Conservation (phyloP, 2,113 vertebrate species). For the Mesocricetus auratus region DNA sequence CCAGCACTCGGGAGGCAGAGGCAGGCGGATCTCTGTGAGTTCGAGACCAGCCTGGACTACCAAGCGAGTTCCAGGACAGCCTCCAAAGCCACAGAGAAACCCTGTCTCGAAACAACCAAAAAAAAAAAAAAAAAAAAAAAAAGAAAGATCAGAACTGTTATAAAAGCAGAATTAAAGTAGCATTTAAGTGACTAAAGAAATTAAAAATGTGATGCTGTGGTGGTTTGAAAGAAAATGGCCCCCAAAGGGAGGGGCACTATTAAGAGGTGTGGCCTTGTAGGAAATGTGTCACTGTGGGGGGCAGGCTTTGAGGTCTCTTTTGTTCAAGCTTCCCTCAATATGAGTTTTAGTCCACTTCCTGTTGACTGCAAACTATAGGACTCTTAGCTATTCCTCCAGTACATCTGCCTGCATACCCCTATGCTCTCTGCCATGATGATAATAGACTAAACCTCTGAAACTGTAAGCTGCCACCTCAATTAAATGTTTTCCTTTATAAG, state of each 20-base stretch:
- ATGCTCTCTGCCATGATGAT: not conserved
- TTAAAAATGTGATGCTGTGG: not conserved
- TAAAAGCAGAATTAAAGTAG: slow-evolving; percentile 57
- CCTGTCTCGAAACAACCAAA: too few species aligned
- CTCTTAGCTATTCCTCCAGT: not conserved
- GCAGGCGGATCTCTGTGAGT: too few species aligned
- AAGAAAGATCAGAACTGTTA: slow-evolving; percentile 19
- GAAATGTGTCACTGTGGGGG: not conserved
- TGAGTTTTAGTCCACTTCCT: not conserved
- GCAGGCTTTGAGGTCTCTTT: not conserved
- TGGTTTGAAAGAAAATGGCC: not conserved
- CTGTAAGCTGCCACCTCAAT: not conserved
- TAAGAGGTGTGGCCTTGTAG: not conserved
- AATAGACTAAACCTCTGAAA: not conserved
- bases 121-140: too few species aligned
- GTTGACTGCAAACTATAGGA: not conserved
- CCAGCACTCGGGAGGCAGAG: too few species aligned
- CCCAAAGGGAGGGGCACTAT: not conserved
- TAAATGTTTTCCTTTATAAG: not conserved
- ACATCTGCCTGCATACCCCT: not conserved
- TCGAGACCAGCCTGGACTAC: too few species aligned
- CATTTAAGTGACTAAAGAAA: slow-evolving; percentile 59
- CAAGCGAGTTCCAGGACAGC: too few species aligned
- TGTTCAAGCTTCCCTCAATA: not conserved
- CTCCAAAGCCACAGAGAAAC: too few species aligned